Base-by-base conservation (phyloP, 2,113 vertebrate genomes). In the Motacilla tschutschensis region DNA sequence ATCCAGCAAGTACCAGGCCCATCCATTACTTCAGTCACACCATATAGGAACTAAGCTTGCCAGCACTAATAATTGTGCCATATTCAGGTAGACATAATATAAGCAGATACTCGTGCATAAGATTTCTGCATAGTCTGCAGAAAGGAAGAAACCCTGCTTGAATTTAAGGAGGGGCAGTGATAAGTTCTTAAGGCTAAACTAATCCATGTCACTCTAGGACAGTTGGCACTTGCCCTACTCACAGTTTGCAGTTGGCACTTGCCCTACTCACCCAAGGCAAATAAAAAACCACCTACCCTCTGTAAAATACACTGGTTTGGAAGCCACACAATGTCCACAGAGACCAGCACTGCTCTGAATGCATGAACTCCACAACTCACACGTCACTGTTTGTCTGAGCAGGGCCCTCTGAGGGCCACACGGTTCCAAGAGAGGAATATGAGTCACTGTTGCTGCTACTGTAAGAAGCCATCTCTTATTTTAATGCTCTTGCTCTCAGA, bases 121-220 rank as follows among this genome's bases (percentile, higher is more conserved):
- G 40, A 70, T 64, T 75, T 90, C 86, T 90, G 88, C 88, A 25
- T 7, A 47, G 60, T 16, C 25, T 74, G 86, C 84, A 89, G 86
- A 89, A 91, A 73, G 57, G 53, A 88, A 90, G 69, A 87, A 87
- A 93, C 76, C 60, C 87, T 87, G 81, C 57, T 87, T 79, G 60
- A 84, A 90, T 53, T 79, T 93, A 92, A 90, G 87, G 81, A 93
- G 69, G 64, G 87, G 79, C 72, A 95, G 90, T 82, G 87, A n/a
- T 79, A 83, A 85, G 24, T 90, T 74, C 43, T 88, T 93, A 93
- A 91, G 84, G 76, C 84, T 90, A 77, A 83, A 83, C 69, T 80
- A 88, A 74, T 78, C 60, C 82, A 59, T n/a, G 77, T 59, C 58
- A 40, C 62, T 21, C 25, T 22, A 77, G 67, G 80, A 46, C 53